These are phyloP conservation scores for Sebastes trivittatus DNA, from an alignment of 2,797 vertebrate species.

Conservation along the genomic window DNA sequence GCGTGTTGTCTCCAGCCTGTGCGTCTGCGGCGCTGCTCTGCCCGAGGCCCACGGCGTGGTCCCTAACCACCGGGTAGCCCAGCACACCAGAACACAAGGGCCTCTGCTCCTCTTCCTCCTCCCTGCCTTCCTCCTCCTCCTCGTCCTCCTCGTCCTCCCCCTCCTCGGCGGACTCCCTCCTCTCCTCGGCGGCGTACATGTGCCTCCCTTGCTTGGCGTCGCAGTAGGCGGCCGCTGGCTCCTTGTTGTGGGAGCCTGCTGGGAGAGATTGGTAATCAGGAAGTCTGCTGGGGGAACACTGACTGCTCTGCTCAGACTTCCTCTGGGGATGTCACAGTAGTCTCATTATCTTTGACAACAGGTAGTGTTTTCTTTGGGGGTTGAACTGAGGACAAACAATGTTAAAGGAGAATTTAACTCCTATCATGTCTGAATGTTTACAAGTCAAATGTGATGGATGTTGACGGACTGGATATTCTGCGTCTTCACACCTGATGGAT, in stretches of 20 bases:
- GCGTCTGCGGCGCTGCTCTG: slow-evolving; percentile 75
- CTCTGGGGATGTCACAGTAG: slow-evolving; percentile 23
- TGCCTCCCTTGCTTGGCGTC: slow-evolving; percentile 73
- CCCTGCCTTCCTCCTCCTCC: slow-evolving; percentile 72
- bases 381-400: slow-evolving; percentile 55
- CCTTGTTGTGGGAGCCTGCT: slow-evolving; percentile 70
- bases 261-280: slow-evolving; percentile 43
- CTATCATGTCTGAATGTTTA: neutral
- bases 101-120: slow-evolving; percentile 89
- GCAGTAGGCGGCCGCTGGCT: slow-evolving; percentile 66
- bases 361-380: slow-evolving; percentile 25
- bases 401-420: neutral
- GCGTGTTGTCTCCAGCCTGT: slow-evolving; percentile 73
- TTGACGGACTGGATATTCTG: neutral
- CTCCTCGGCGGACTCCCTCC: slow-evolving; percentile 70
- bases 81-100: slow-evolving; percentile 86
- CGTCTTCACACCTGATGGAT: slow-evolving; percentile 11
- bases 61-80: slow-evolving; percentile 85
- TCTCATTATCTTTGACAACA: slow-evolving; percentile 62
- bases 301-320: slow-evolving; percentile 1
- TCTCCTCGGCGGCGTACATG: slow-evolving; percentile 76
- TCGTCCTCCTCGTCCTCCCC: slow-evolving; percentile 52
- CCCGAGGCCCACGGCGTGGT: slow-evolving; percentile 80
- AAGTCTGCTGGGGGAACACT: slow-evolving; percentile 34
- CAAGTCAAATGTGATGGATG: neutral